Conservation (phyloP, 2,888 invertebrate species). For the Melinaea marsaeus region DNA sequence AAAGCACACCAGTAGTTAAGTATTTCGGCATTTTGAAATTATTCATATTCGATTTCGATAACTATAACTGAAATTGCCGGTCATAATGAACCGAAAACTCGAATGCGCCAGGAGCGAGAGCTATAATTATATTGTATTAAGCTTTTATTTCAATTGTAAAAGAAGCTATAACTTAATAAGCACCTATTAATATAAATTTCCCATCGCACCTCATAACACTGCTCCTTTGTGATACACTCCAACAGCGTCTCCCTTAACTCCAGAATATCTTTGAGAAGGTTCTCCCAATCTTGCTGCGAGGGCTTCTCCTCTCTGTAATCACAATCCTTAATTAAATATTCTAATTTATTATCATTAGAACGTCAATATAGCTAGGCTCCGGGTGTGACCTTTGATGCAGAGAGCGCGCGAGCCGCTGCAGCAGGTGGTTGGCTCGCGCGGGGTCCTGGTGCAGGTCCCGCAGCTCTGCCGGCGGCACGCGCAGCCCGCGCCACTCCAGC, state of each 20-base stretch:
- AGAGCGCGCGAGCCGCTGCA: conserved; percentile 37
- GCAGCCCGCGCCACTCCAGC: conserved; percentile 69
- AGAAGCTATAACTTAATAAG: no score
- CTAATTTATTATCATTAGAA: no score
- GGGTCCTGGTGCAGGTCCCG: conserved; percentile 40
- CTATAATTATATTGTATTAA: no score
- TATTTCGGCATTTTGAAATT: no score
- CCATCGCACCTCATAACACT: conserved; percentile 67
- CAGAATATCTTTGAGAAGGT: conserved; percentile 81
- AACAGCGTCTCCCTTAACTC: conserved; percentile 81
- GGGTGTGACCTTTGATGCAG: conserved; percentile 16
- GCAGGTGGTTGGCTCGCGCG: conserved; percentile 47
- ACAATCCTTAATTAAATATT: no score
- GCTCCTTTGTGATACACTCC: conserved; percentile 71
- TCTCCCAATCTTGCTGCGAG: conserved; percentile 78
- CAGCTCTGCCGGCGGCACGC: conserved; percentile 59
- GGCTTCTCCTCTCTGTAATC: conserved; percentile 52
- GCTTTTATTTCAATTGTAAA: no score
- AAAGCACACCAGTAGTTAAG: no score
- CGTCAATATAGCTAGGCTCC: no score
- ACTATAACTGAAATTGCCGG: no score
- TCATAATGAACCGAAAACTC: no score
- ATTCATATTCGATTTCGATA: no score
- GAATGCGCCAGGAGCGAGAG: no score
- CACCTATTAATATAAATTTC: conserved; percentile 9